Percentiles rank a stretch among this genome's conserved stretches.
phyloP scores from a whole-genome alignment of 2,888 invertebrate genomes.

The Lepidocyrtinus sp. region DNA sequence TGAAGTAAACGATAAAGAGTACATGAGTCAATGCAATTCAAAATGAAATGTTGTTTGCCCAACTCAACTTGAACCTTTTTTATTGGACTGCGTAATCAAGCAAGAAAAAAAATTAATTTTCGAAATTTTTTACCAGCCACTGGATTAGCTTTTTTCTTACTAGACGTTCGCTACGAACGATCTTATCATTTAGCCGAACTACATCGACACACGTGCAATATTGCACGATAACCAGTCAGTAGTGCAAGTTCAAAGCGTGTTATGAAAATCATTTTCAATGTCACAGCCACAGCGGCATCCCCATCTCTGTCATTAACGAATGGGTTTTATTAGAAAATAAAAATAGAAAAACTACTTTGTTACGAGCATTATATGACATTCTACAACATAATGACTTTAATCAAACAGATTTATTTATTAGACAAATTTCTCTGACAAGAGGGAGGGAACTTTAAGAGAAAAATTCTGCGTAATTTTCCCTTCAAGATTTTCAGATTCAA shows the following conservation, averaged over 20 bases:
- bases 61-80: not conserved
- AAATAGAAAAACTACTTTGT: not conserved
- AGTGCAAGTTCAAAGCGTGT: conserved; percentile 13
- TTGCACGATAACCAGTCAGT: not conserved
- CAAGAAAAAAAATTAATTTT: too few relatives aligned
- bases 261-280: conserved; percentile 13
- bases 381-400: not conserved
- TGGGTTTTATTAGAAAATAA: conserved; percentile 6
- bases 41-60: not conserved
- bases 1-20: conserved; percentile 11
- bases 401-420: not conserved
- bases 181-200: not conserved
- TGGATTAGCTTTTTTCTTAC: too few relatives aligned
- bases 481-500: not conserved
- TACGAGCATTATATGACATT: conserved; percentile 7
- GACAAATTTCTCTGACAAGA: not conserved
- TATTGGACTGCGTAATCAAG: too few relatives aligned
- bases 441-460: not conserved
- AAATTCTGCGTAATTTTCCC: not conserved
- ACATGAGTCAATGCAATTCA: too few relatives aligned
- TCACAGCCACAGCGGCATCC: not conserved
- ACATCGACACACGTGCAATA: not conserved
- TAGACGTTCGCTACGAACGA: too few relatives aligned
- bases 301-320: not conserved
- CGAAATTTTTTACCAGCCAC: too few relatives aligned